phyloP scores from a whole-genome alignment of 2,797 vertebrate species.

The Taeniopygia guttata region DNA sequence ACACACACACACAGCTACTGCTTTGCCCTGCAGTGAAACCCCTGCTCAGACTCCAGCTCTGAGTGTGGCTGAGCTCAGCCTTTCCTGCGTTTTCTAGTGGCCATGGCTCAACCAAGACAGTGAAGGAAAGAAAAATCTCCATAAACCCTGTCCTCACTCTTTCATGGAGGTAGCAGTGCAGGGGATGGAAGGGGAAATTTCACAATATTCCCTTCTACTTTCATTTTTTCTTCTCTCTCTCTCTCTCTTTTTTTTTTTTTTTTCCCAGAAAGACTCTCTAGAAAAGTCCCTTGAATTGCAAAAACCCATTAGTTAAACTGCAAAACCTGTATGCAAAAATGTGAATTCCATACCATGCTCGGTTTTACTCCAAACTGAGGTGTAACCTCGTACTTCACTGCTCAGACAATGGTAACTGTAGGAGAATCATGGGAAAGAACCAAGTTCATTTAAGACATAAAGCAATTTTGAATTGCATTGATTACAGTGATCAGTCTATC shows the following conservation, averaged over 20 bases:
- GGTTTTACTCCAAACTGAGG: neutral
- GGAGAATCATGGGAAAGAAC: conserved; percentile 47
- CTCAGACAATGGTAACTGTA: conserved; percentile 45
- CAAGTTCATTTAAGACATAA: conserved; percentile 54
- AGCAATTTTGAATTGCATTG: conserved; percentile 66
- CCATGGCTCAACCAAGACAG: neutral
- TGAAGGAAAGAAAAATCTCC: neutral
- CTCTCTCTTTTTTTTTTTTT: fast-evolving
- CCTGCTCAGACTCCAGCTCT: neutral
- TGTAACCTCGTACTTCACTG: conserved; percentile 30
- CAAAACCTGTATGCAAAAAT: neutral
- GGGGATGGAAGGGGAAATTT: neutral
- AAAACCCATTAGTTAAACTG: neutral
- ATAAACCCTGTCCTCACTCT: neutral
- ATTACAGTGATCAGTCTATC: conserved; percentile 72
- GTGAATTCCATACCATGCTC: neutral
- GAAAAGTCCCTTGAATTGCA: neutral
- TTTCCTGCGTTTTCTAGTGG: neutral
- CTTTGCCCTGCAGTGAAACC: neutral
- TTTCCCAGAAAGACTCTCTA: neutral
- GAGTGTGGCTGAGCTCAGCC: neutral
- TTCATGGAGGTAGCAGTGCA: neutral
- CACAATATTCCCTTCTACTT: neutral
- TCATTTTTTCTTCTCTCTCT: neutral
- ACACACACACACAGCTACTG: fast-evolving